These are phyloP conservation scores for Gastracanthus pulcherrimus DNA, from an alignment of 2,888 invertebrate genomes.

Conservation along the genomic window DNA sequence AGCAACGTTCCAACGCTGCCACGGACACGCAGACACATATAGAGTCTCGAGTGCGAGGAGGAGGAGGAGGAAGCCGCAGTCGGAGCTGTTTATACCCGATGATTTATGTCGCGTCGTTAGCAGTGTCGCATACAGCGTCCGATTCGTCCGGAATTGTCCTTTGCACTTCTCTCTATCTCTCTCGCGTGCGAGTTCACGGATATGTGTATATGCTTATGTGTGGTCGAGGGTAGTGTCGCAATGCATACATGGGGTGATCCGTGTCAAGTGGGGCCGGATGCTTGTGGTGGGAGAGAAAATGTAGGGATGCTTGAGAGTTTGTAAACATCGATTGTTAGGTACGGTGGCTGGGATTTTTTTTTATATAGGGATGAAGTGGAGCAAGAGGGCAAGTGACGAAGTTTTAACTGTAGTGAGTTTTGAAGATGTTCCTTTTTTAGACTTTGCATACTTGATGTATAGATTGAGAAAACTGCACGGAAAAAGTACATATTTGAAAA, in stretches of 20 bases:
- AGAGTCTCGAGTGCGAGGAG: not conserved
- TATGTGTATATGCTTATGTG: not conserved
- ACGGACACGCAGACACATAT: not conserved
- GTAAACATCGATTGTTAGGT: not conserved
- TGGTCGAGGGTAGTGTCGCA: not conserved
- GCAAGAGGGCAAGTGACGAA: not conserved
- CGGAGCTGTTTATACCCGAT: not conserved
- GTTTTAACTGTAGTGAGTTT: no score
- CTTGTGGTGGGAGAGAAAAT: not conserved
- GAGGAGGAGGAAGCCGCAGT: not conserved
- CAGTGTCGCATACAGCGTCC: not conserved
- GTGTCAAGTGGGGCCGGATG: not conserved
- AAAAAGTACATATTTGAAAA: no score
- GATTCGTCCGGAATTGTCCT: not conserved
- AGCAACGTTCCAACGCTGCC: not conserved
- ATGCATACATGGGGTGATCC: not conserved
- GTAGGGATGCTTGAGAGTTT: not conserved
- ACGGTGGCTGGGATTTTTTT: not conserved
- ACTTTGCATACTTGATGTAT: not conserved
- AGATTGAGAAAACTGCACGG: not conserved
- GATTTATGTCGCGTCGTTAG: constrained; percentile 14
- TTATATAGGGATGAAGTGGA: not conserved
- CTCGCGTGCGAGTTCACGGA: no score
- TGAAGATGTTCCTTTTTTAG: not conserved
- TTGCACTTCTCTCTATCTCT: not conserved